These are phyloP conservation scores for Machimus rusticus DNA, from an alignment of 2,888 invertebrate species.

Conservation along the genomic window DNA sequence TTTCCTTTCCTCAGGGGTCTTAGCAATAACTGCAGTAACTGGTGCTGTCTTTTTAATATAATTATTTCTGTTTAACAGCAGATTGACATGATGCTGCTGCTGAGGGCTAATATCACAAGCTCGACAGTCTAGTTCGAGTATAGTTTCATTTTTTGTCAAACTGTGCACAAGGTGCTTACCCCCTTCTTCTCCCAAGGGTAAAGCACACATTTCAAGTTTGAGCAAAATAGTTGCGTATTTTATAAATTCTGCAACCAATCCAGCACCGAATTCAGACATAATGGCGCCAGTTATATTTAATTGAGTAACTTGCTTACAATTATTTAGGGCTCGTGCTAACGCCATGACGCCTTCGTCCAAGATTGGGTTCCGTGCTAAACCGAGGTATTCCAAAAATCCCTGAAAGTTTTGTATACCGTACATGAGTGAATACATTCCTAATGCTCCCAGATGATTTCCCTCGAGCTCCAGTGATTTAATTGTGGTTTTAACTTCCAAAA, in stretches of 20 bases:
- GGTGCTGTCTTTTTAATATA: background rate
- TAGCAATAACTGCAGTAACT: background rate
- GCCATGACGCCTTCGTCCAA: background rate
- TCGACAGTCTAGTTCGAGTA: background rate
- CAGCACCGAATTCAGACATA: background rate
- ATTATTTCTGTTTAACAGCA: background rate
- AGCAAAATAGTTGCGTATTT: background rate
- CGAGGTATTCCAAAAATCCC: conserved; percentile 10
- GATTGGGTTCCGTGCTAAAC: conserved; percentile 4
- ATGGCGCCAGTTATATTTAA: background rate
- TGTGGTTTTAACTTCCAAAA: background rate
- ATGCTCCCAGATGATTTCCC: background rate
- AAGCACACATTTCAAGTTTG: background rate
- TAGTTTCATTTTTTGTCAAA: background rate
- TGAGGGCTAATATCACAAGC: background rate
- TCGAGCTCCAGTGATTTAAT: background rate
- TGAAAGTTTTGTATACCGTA: background rate
- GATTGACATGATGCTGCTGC: background rate
- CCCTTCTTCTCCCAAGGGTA: background rate
- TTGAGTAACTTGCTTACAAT: background rate
- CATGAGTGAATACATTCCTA: background rate
- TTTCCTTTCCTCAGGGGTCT: background rate
- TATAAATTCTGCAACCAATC: background rate
- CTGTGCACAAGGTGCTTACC: background rate
- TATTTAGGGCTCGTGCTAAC: background rate